Percentiles rank a stretch among this genome's conserved stretches.
phyloP scores from a whole-genome alignment of 1,140 invertebrate species.

The Drosophila sulfurigaster region DNA sequence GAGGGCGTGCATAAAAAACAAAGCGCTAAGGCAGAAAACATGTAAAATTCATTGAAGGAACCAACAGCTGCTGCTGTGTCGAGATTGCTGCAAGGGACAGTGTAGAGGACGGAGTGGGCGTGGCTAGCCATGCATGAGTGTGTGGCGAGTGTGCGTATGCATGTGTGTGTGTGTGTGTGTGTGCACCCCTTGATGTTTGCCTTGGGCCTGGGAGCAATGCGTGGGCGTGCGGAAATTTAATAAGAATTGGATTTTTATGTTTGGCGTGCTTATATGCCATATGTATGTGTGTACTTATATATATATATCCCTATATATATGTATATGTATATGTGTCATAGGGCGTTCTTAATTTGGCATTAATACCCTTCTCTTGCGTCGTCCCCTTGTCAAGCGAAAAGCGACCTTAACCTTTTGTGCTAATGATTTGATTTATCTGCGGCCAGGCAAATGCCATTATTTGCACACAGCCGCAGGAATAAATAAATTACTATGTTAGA shows the following conservation, averaged over 20 bases:
- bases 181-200: slow-evolving; percentile 22
- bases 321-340: slow-evolving; percentile 45
- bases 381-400: background rate
- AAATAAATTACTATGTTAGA: slow-evolving; percentile 34
- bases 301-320: background rate
- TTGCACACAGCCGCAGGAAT: slow-evolving; percentile 42
- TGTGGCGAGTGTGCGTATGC: slow-evolving; percentile 1
- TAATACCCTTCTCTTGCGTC: slow-evolving; percentile 42
- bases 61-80: slow-evolving; percentile 46
- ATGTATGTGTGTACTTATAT: slow-evolving; percentile 20
- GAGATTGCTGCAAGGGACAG: slow-evolving; percentile 16
- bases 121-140: background rate
- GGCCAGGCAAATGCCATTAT: slow-evolving; percentile 42
- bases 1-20: slow-evolving; percentile 45
- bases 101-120: background rate
- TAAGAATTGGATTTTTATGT: slow-evolving; percentile 83
- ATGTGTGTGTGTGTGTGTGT: slow-evolving; percentile 3
- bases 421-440: slow-evolving; percentile 80
- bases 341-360: slow-evolving; percentile 68
- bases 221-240: slow-evolving; percentile 81
- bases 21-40: slow-evolving; percentile 54
- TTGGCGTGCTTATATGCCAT: slow-evolving; percentile 64
- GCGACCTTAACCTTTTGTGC: slow-evolving; percentile 61
- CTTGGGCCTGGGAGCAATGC: slow-evolving; percentile 39
- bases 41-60: slow-evolving; percentile 72